phyloP scores from a whole-genome alignment of 2,797 vertebrate species.

The Anas bernieri region DNA sequence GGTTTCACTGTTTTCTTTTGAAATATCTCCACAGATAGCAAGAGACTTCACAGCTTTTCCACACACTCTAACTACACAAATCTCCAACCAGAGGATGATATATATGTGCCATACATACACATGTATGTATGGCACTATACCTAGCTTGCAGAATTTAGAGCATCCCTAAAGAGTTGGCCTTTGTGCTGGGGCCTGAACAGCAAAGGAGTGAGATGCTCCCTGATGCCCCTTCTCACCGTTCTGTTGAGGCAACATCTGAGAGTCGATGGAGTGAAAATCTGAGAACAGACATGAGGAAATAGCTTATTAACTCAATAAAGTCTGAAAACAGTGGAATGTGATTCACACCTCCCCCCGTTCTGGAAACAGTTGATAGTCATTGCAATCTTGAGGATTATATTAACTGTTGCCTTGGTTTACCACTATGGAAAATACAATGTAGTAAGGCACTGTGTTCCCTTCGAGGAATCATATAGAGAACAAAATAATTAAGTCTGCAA shows the following conservation, averaged over 20 bases:
- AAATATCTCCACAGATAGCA: not conserved
- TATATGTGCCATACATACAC: not conserved
- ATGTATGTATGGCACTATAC: slow-evolving; percentile 47
- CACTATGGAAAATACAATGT: fast-evolving
- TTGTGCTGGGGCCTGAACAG: not conserved
- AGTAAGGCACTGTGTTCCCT: not conserved
- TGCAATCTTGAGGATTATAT: not conserved
- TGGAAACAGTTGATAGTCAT: not conserved
- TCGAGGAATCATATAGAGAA: not conserved
- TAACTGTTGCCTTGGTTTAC: not conserved
- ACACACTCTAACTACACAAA: not conserved
- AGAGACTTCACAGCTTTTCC: not conserved
- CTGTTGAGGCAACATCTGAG: slow-evolving; percentile 63
- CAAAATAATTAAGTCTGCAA: not conserved
- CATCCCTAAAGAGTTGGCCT: slow-evolving; percentile 3
- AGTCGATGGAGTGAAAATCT: slow-evolving; percentile 55
- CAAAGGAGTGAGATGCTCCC: slow-evolving; percentile 1
- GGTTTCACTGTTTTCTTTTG: not conserved
- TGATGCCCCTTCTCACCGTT: slow-evolving; percentile 52
- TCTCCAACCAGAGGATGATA: not conserved
- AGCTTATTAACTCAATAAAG: slow-evolving; percentile 32
- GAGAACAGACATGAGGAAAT: slow-evolving; percentile 59
- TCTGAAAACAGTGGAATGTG: not conserved
- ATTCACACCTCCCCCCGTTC: not conserved
- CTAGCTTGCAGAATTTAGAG: slow-evolving; percentile 35